Percentiles rank a stretch among this genome's conserved stretches.
Evolutionary conservation across 2,888 invertebrate genomes (phyloP).

Genomic region (Spilarctia lutea): DNA sequence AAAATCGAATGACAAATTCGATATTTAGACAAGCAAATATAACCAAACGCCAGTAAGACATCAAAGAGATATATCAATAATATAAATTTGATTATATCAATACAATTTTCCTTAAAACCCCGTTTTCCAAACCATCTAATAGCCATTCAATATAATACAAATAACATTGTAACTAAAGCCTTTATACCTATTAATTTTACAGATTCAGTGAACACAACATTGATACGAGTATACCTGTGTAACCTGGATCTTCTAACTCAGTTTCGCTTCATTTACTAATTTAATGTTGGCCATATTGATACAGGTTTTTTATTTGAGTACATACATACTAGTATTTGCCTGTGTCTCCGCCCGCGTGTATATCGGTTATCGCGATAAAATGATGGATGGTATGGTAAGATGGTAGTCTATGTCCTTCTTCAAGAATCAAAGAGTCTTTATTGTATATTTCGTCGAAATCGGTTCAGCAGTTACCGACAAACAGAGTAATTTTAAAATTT

Average conservation of each 20-base stretch:
- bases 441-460: no score
- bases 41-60: not conserved
- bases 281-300: not conserved
- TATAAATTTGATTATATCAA: not conserved
- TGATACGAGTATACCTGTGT: no score
- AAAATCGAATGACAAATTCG: not conserved
- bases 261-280: not conserved
- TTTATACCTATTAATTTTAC: not conserved
- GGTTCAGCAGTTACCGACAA: no score
- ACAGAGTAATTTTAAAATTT: no score
- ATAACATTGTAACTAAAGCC: not conserved
- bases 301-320: not conserved
- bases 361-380: no score
- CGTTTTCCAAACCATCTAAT: not conserved
- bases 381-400: no score
- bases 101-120: not conserved
- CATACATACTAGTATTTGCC: no score
- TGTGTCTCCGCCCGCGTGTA: no score
- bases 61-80: not conserved
- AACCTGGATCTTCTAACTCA: not conserved
- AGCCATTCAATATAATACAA: not conserved
- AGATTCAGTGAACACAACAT: constrained; percentile 1
- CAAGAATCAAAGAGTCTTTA: no score
- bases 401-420: no score
- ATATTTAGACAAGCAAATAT: not conserved